Base-by-base conservation (phyloP, 1,140 invertebrate species). In the Diorhabda sublineata region DNA sequence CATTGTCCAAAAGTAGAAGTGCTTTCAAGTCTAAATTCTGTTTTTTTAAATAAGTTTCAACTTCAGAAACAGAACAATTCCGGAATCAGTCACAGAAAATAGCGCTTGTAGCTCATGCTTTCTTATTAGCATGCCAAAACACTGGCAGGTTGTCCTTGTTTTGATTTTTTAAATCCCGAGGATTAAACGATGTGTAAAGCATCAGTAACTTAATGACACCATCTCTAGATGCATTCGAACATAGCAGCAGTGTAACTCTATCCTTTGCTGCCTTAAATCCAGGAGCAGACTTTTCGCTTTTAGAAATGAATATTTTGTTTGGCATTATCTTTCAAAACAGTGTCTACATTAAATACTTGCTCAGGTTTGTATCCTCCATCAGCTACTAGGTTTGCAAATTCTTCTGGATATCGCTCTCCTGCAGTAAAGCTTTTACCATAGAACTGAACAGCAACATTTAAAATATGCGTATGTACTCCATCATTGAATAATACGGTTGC, bases 261-360 rank as follows among this genome's bases (percentile, higher is more conserved):
- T 85, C 82, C 73, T 84, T 84, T 43, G 75, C 75, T 58, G 76
- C 73, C 73, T 83, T 84, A 74, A 79, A 81, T 57, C 81, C 81
- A 44, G 77, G 74, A 64, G 78, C 74, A 57, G 69, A 65, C 71
- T 82, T 81, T 68, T 83, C 76, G 44, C 74, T 74, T 74, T 80
- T 73, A 5, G 77, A 76, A 68, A 83, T 79, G 72, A 76, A 83
- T 42, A 79, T 83, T 68, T 76, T 71, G 66, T 71, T 73, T 66
- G 81, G 81, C 41, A 71, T 69, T 61, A 7, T 69, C 26, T 71
- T 56, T 2, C 67, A 68, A 67, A 58, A 71, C 42, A 65, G 41
- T 5, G 52, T 69, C 57, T 59, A 63, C 57, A 66, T 69, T 58
- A 66, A 69, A 66, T 41, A 69, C 62, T 65, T 65, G 61, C 45